Percentiles rank a stretch among this genome's conserved stretches.
Conservation (phyloP, 2,113 vertebrate species). For the Garra rufa region DNA sequence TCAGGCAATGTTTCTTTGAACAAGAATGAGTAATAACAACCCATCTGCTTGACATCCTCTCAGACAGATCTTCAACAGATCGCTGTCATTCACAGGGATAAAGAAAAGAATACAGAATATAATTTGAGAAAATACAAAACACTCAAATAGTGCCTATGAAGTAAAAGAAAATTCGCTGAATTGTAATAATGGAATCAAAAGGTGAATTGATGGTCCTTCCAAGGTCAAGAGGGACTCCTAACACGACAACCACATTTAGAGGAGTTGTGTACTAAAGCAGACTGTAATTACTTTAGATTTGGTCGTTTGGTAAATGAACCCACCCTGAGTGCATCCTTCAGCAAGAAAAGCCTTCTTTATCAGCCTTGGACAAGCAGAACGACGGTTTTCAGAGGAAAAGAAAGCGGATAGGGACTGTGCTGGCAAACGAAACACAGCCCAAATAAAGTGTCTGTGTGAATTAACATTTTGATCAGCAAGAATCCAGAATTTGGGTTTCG, state of each 20-base stretch:
- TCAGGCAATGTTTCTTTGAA: neutral
- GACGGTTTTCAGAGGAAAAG: neutral
- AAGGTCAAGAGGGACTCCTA: constrained; percentile 40
- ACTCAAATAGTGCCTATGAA: constrained; percentile 18
- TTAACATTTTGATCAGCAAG: neutral
- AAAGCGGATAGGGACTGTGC: neutral
- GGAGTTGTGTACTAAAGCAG: neutral
- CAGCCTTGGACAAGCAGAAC: constrained; percentile 22
- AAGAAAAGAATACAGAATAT: neutral
- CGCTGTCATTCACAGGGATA: constrained; percentile 20
- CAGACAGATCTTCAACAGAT: constrained; percentile 16
- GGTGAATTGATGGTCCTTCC: constrained; percentile 21
- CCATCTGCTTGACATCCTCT: neutral
- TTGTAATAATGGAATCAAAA: constrained; percentile 48
- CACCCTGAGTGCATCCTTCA: neutral
- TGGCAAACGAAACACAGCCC: neutral
- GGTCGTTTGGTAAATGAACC: constrained; percentile 1
- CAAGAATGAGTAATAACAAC: neutral
- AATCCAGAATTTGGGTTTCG: neutral
- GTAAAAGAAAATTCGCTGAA: constrained; percentile 35
- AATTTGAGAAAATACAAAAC: neutral
- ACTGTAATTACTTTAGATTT: constrained; percentile 47
- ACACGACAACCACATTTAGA: neutral
- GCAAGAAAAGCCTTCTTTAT: constrained; percentile 7
- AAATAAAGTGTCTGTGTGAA: neutral